Percentiles rank a stretch among this genome's conserved stretches.
Conservation (phyloP, 1,140 invertebrate genomes). For the Euwallacea fornicatus region DNA sequence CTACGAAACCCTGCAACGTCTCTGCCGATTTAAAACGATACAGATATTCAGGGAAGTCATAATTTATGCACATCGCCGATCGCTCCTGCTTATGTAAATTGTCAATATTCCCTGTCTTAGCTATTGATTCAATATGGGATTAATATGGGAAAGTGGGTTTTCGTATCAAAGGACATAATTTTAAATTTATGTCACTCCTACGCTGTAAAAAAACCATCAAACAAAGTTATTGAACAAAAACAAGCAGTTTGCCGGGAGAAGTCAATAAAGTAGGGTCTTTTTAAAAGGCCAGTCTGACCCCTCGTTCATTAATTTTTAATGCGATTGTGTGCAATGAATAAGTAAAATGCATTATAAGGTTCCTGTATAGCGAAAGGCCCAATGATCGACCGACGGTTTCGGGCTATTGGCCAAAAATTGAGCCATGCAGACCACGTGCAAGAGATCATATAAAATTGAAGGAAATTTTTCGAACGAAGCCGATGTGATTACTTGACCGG, state of each 20-base stretch:
- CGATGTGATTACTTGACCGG: constrained; percentile 50
- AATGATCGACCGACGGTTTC: constrained; percentile 30
- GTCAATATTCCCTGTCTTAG: background rate
- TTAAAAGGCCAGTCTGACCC: constrained; percentile 50
- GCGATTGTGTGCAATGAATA: constrained; percentile 55
- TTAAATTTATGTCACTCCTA: constrained; percentile 52
- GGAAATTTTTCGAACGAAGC: constrained; percentile 46
- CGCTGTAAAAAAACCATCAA: constrained; percentile 53
- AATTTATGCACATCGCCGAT: constrained; percentile 2
- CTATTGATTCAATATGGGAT: background rate
- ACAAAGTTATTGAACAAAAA: constrained; percentile 54
- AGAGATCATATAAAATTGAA: constrained; percentile 52
- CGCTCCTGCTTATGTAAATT: background rate
- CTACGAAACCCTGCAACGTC: constrained; percentile 20
- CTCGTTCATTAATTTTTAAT: constrained; percentile 53
- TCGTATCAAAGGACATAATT: constrained; percentile 39
- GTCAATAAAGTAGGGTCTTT: constrained; percentile 53
- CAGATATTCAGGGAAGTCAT: constrained; percentile 18
- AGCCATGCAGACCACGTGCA: constrained; percentile 47
- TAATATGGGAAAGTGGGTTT: too few species aligned
- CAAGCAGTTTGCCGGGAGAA: constrained; percentile 52
- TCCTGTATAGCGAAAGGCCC: constrained; percentile 40
- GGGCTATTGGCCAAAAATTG: constrained; percentile 33
- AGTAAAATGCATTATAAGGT: constrained; percentile 54
- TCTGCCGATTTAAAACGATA: constrained; percentile 29